phyloP scores from a whole-genome alignment of 2,888 invertebrate genomes.

The Hoplodrina ambigua region DNA sequence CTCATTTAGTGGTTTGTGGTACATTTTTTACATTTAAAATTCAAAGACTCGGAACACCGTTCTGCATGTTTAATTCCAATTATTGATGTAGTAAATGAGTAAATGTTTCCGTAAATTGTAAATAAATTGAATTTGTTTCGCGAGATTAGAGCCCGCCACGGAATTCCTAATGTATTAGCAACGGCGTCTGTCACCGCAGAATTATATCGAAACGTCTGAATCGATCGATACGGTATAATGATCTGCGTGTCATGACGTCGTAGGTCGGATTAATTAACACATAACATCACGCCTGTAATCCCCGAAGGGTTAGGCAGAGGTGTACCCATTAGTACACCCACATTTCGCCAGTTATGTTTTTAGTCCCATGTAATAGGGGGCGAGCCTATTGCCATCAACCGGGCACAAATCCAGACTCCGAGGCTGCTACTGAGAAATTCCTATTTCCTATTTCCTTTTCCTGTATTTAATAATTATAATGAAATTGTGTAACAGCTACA shows the following conservation, averaged over 20 bases:
- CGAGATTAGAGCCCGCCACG: constrained; percentile 30
- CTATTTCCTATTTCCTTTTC: too few species aligned
- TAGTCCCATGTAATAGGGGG: too few species aligned
- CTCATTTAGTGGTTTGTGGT: constrained; percentile 7
- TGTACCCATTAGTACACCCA: too few species aligned
- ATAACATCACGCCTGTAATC: too few species aligned
- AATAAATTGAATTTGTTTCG: constrained; percentile 47
- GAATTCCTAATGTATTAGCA: constrained; percentile 38
- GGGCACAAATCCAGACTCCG: too few species aligned
- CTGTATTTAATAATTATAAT: too few species aligned
- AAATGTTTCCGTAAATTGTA: constrained; percentile 34
- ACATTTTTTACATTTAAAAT: constrained; percentile 37
- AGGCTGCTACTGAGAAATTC: too few species aligned
- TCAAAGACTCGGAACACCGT: background rate
- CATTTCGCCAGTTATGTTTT: too few species aligned
- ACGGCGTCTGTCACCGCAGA: constrained; percentile 48
- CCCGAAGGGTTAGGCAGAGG: too few species aligned
- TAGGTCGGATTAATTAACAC: constrained; percentile 2
- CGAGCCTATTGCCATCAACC: too few species aligned
- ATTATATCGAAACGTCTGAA: constrained; percentile 38
- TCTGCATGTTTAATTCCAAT: constrained; percentile 17
- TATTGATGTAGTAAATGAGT: constrained; percentile 19
- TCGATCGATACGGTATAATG: constrained; percentile 28
- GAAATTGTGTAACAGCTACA: constrained; percentile 21
- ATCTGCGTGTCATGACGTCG: constrained; percentile 14